A percentile compares a stretch with the other conserved stretches of the same genome.
phyloP scores from a whole-genome alignment of 1,140 invertebrate species.

The Drosophila neocordata region DNA sequence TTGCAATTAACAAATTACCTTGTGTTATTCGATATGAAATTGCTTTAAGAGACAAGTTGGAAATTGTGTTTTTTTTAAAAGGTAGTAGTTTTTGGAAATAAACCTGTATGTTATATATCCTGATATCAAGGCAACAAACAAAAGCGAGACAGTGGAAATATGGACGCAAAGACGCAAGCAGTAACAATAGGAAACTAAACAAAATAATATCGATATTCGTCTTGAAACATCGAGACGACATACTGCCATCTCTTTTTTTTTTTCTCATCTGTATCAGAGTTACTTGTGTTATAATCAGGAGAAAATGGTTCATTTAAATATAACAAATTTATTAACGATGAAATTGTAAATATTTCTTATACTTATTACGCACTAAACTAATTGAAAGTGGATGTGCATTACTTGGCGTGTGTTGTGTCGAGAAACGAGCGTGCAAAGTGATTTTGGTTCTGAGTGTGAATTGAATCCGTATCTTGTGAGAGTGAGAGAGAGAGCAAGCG shows the following conservation, averaged over 20 bases:
- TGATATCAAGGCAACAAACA: no score
- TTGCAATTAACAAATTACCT: no score
- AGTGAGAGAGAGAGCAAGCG: constrained; percentile 58
- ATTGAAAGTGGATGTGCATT: constrained; percentile 73
- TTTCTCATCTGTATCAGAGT: neutral
- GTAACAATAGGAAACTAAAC: no score
- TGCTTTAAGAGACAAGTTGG: no score
- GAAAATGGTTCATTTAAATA: constrained; percentile 57
- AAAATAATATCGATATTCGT: no score
- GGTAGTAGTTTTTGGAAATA: no score
- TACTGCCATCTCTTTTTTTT: neutral
- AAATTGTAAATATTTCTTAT: constrained; percentile 76
- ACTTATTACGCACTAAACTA: constrained; percentile 71
- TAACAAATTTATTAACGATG: constrained; percentile 55
- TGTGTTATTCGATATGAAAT: no score
- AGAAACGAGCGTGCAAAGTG: constrained; percentile 70
- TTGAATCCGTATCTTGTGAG: constrained; percentile 71
- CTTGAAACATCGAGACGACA: no score
- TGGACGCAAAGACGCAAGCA: no score
- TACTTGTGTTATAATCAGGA: constrained; percentile 5
- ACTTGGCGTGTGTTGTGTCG: constrained; percentile 67
- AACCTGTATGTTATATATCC: no score
- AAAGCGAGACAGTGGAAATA: neutral
- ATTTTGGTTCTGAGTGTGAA: constrained; percentile 69
- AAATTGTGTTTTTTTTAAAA: no score